These are phyloP conservation scores for Gymnocephalus cernua DNA, from an alignment of 2,113 vertebrate genomes.

Conservation along the genomic window DNA sequence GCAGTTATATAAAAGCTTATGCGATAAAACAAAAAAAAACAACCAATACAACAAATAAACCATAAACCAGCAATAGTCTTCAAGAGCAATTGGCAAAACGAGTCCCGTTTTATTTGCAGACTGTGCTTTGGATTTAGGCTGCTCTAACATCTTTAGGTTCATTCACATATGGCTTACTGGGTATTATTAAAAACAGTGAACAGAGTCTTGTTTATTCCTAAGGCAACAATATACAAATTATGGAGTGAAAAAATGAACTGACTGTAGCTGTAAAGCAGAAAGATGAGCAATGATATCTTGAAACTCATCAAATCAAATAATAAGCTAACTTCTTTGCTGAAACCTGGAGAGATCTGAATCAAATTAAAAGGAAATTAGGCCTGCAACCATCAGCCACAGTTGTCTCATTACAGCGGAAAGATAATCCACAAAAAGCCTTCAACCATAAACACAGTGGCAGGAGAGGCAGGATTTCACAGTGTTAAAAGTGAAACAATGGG, in stretches of 20 bases:
- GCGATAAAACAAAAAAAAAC: constrained; percentile 40
- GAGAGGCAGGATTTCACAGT: constrained; percentile 65
- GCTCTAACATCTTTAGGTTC: constrained; percentile 67
- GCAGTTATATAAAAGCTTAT: constrained; percentile 43
- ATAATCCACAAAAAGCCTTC: constrained; percentile 82
- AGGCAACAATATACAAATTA: constrained; percentile 82
- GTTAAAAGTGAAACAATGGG: constrained; percentile 69
- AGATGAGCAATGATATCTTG: constrained; percentile 73
- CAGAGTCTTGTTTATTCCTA: constrained; percentile 81
- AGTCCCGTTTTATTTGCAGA: constrained; percentile 67
- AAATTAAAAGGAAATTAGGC: constrained; percentile 84
- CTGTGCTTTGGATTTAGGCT: constrained; percentile 78
- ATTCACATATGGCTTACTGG: constrained; percentile 81
- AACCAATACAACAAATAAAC: constrained; percentile 64
- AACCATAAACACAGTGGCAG: constrained; percentile 65
- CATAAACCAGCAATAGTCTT: constrained; percentile 58
- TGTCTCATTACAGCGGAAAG: constrained; percentile 79
- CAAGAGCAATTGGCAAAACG: constrained; percentile 71
- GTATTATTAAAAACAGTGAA: constrained; percentile 74
- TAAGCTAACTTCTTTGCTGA: constrained; percentile 76
- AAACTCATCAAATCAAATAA: constrained; percentile 82
- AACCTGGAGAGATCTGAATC: constrained; percentile 80
- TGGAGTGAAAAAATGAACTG: constrained; percentile 64
- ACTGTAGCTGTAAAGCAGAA: constrained; percentile 73
- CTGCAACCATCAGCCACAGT: constrained; percentile 77